Percentiles rank a stretch among this genome's conserved stretches.
phyloP scores from a whole-genome alignment of 2,797 vertebrate genomes.

The Myotis daubentonii region DNA sequence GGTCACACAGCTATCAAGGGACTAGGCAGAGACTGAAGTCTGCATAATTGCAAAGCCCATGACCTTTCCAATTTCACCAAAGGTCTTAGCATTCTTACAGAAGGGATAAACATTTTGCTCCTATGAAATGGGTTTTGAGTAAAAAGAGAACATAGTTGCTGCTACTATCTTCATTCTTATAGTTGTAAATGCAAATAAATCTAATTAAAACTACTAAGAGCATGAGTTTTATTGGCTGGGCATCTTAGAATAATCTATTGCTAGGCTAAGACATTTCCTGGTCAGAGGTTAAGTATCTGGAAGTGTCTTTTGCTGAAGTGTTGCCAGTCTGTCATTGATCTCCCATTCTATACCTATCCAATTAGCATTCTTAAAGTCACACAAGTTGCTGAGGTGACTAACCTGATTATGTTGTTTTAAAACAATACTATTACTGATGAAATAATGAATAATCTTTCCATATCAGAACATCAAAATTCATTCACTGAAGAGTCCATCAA shows the following conservation, averaged over 20 bases:
- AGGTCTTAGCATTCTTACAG: neutral
- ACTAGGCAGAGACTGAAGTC: neutral
- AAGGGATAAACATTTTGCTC: neutral
- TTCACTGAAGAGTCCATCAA: conserved; percentile 53
- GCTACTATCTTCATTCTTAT: conserved; percentile 1
- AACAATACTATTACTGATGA: conserved; percentile 47
- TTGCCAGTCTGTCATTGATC: conserved; percentile 28
- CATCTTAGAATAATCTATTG: conserved; percentile 42
- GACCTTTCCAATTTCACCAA: neutral
- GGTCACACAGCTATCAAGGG: neutral
- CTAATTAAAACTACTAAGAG: conserved; percentile 13
- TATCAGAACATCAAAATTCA: conserved; percentile 53
- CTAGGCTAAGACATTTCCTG: conserved; percentile 47
- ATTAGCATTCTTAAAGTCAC: conserved; percentile 40
- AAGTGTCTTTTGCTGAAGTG: conserved; percentile 26
- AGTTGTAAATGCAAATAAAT: conserved; percentile 44
- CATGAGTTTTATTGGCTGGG: conserved; percentile 27
- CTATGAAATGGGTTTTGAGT: neutral
- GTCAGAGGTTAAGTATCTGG: conserved; percentile 44
- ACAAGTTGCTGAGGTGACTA: conserved; percentile 42
- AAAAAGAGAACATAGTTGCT: neutral
- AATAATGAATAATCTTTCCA: conserved; percentile 39
- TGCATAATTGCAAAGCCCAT: neutral
- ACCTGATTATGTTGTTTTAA: conserved; percentile 55
- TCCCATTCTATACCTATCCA: neutral